Evolutionary conservation across 53 echinoderm and acorn worm species (phyloP).

Genomic region (Patiria pectinifera): DNA sequence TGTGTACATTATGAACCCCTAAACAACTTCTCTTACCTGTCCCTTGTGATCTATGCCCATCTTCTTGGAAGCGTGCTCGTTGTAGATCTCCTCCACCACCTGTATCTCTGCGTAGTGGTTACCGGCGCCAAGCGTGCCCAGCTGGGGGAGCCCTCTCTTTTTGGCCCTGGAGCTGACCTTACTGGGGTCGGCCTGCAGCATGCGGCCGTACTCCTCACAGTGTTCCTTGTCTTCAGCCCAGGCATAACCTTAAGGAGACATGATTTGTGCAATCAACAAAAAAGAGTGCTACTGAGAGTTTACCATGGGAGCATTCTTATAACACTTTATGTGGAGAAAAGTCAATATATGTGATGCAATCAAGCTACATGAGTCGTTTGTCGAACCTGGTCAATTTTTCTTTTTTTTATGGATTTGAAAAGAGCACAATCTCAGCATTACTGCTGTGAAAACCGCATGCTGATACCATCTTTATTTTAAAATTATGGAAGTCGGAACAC

Average conservation of each 20-base stretch:
- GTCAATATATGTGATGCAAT: too few species aligned
- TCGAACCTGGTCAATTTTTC: too few species aligned
- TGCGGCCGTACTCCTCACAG: conserved; percentile 98
- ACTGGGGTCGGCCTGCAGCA: conserved; percentile 94
- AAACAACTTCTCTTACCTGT: conserved; percentile 45
- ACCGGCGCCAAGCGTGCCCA: conserved; percentile 95
- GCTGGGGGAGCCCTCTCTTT: conserved; percentile 97
- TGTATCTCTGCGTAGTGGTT: conserved; percentile 99
- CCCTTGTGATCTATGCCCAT: conserved; percentile 91
- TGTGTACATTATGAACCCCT: too few species aligned
- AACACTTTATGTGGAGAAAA: too few species aligned
- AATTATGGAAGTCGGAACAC: too few species aligned
- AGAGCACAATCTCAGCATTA: too few species aligned
- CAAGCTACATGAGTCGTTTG: too few species aligned
- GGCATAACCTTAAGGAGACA: conserved; percentile 82
- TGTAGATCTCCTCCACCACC: conserved; percentile 96
- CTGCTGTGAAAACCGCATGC: too few species aligned
- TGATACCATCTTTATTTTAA: too few species aligned
- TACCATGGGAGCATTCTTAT: too few species aligned
- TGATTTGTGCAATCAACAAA: not conserved
- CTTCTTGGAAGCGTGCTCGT: conserved; percentile 93
- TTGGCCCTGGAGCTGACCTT: conserved; percentile 98
- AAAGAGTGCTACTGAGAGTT: too few species aligned
- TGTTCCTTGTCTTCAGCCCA: conserved; percentile 99
- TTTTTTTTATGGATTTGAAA: too few species aligned